Percentiles rank a stretch among this genome's conserved stretches.
These are phyloP conservation scores for Martes martes DNA, from an alignment of 2,113 vertebrate genomes.

Conservation along the genomic window DNA sequence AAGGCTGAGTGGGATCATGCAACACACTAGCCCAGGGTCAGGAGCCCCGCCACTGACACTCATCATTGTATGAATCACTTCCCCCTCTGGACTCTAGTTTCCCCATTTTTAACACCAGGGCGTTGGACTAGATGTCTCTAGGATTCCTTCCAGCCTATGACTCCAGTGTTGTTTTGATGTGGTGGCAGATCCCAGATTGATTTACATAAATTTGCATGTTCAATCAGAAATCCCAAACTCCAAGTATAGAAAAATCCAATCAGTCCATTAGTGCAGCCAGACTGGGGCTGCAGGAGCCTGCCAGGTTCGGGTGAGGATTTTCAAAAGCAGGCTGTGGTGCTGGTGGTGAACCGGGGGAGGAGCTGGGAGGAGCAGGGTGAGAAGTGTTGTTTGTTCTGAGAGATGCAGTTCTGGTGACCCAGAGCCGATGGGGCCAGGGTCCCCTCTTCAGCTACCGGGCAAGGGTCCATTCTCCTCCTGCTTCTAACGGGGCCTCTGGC, in stretches of 20 bases:
- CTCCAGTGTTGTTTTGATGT: slow-evolving; percentile 62
- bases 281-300: slow-evolving; percentile 22
- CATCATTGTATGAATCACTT: slow-evolving; percentile 52
- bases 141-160: slow-evolving; percentile 57
- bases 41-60: slow-evolving; percentile 2
- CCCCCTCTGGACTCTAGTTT: slow-evolving; percentile 38
- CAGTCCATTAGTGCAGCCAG: slow-evolving; percentile 58
- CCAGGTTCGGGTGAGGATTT: not conserved
- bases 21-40: slow-evolving; percentile 1
- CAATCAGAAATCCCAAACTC: slow-evolving; percentile 63
- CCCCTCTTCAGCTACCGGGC: not conserved
- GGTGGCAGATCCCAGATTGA: slow-evolving; percentile 55
- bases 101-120: slow-evolving; percentile 48
- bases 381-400: not conserved
- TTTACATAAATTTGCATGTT: slow-evolving; percentile 77
- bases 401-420: not conserved
- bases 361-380: not conserved
- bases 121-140: slow-evolving; percentile 41
- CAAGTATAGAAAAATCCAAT: slow-evolving; percentile 73
- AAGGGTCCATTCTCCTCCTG: slow-evolving; percentile 18
- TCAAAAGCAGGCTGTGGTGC: not conserved
- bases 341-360: not conserved
- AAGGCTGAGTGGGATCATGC: not conserved
- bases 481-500: slow-evolving; percentile 33
- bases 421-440: not conserved